phyloP scores from a whole-genome alignment of 1,140 invertebrate species.

The Drosophila athabasca region DNA sequence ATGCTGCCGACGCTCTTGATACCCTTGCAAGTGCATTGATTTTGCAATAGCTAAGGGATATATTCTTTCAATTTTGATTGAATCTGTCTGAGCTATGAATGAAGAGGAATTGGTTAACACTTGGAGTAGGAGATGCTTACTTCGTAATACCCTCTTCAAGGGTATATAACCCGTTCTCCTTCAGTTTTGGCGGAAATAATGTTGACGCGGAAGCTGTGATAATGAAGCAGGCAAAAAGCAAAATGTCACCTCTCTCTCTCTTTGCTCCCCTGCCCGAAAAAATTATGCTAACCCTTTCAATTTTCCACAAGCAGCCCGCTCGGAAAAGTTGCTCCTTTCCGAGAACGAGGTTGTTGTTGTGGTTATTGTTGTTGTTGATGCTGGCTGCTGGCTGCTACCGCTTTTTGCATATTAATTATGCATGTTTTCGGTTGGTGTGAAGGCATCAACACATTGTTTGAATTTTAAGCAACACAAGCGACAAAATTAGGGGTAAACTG shows the following conservation, averaged over 20 bases:
- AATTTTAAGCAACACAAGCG: slow-evolving; percentile 74
- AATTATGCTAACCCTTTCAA: slow-evolving; percentile 76
- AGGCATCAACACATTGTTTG: slow-evolving; percentile 82
- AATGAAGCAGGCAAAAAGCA: slow-evolving; percentile 74
- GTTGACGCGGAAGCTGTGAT: slow-evolving; percentile 82
- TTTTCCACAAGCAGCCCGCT: slow-evolving; percentile 60
- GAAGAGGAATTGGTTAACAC: too few species aligned
- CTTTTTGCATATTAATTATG: slow-evolving; percentile 83
- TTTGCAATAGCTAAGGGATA: too few species aligned
- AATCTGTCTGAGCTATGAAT: too few species aligned
- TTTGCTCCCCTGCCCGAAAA: slow-evolving; percentile 17
- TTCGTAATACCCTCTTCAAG: too few species aligned
- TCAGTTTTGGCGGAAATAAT: slow-evolving; percentile 72
- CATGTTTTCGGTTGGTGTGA: slow-evolving; percentile 82
- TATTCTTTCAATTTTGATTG: too few species aligned
- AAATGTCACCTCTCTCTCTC: slow-evolving; percentile 62
- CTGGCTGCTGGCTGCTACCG: slow-evolving; percentile 29
- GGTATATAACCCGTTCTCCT: neutral
- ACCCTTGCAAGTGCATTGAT: neutral
- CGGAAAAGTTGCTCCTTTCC: slow-evolving; percentile 62
- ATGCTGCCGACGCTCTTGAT: neutral
- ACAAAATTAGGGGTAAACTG: slow-evolving; percentile 55
- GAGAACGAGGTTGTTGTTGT: slow-evolving; percentile 9
- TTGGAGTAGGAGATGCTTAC: too few species aligned
- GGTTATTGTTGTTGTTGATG: slow-evolving; percentile 47